These are phyloP conservation scores for Poeciliopsis prolifica DNA, from an alignment of 2,113 vertebrate genomes.

Conservation along the genomic window DNA sequence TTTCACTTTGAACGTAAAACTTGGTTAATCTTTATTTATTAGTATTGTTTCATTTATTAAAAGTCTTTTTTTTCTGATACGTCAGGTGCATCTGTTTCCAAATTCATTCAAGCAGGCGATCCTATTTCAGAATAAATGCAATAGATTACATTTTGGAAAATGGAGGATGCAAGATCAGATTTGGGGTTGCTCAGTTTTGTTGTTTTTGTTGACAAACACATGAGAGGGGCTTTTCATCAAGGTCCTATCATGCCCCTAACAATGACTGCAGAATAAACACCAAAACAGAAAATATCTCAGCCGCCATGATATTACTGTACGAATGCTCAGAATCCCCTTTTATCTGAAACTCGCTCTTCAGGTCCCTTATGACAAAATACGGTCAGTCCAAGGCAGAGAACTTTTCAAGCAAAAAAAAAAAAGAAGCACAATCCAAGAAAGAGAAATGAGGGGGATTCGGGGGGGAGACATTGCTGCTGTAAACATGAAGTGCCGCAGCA, in stretches of 20 bases:
- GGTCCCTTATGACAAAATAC: constrained; percentile 22
- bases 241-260: constrained; percentile 51
- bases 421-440: background rate
- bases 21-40: constrained; percentile 81
- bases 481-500: constrained; percentile 48
- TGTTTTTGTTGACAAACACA: constrained; percentile 38
- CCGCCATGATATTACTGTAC: constrained; percentile 28
- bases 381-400: constrained; percentile 4
- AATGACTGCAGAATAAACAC: constrained; percentile 58
- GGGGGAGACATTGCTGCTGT: constrained; percentile 25
- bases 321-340: constrained; percentile 3
- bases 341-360: constrained; percentile 1
- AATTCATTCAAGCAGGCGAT: background rate
- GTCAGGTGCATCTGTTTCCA: constrained; percentile 15
- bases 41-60: constrained; percentile 77
- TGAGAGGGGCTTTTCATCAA: constrained; percentile 44
- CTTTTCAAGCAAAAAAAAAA: constrained; percentile 6
- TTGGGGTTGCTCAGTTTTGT: constrained; percentile 40
- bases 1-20: constrained; percentile 76
- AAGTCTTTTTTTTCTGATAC: constrained; percentile 68
- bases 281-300: constrained; percentile 23
- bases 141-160: background rate
- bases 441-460: constrained; percentile 4
- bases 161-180: constrained; percentile 10
- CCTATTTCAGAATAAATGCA: background rate